A percentile compares a stretch with the other conserved stretches of the same genome.
Evolutionary conservation across 2,888 invertebrate species (phyloP).

Genomic region (Caenorhabditis wallacei): DNA sequence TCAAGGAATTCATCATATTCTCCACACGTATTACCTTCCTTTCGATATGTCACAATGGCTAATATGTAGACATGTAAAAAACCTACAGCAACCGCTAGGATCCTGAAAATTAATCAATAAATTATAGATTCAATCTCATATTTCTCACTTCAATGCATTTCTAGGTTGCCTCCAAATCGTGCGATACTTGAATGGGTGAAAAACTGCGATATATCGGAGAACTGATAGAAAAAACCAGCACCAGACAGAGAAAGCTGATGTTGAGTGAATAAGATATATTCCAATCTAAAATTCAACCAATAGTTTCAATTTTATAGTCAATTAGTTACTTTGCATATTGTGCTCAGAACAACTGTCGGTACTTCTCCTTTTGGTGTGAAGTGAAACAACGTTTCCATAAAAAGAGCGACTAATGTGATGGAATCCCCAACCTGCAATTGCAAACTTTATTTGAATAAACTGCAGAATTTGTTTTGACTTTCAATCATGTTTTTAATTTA

Average conservation of each 20-base stretch:
- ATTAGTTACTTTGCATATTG: constrained; percentile 66
- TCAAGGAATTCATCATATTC: constrained; percentile 55
- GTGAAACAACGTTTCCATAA: constrained; percentile 75
- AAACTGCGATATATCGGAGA: constrained; percentile 79
- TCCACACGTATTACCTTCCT: constrained; percentile 62
- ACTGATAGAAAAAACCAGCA: constrained; percentile 81
- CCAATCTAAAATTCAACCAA: constrained; percentile 71
- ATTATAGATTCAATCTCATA: not conserved
- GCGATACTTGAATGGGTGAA: constrained; percentile 80
- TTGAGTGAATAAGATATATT: constrained; percentile 79
- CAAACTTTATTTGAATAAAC: not conserved
- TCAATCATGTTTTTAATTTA: constrained; percentile 4
- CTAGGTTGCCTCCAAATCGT: constrained; percentile 81
- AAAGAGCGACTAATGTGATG: constrained; percentile 65
- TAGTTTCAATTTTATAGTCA: not conserved
- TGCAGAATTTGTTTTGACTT: not conserved
- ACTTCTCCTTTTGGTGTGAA: constrained; percentile 59
- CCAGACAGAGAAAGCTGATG: constrained; percentile 82
- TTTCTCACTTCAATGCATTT: constrained; percentile 74
- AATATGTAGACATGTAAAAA: constrained; percentile 77
- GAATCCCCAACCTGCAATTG: constrained; percentile 64
- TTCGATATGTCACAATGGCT: constrained; percentile 74
- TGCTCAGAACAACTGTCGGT: constrained; percentile 55
- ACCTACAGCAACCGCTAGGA: constrained; percentile 67
- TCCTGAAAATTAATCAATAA: constrained; percentile 39